These are phyloP conservation scores for Tachuris rubrigastra DNA, from an alignment of 2,113 vertebrate species.

Conservation along the genomic window DNA sequence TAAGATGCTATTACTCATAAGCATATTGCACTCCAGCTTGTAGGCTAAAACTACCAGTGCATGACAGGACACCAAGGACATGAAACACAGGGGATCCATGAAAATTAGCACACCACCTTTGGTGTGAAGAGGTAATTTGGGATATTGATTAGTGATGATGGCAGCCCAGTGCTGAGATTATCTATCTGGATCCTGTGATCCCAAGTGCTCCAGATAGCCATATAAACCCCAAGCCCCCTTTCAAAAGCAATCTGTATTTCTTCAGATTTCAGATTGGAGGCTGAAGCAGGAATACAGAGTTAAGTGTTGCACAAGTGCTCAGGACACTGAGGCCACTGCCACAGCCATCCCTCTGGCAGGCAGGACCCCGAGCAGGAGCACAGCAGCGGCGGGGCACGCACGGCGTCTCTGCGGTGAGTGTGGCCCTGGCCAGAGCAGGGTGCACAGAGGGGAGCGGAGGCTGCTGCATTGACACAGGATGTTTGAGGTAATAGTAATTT, in stretches of 20 bases:
- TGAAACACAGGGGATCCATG: constrained; percentile 34
- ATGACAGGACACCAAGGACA: constrained; percentile 67
- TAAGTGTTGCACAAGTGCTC: neutral
- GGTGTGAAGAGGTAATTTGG: neutral
- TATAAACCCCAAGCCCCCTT: neutral
- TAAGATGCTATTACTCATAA: constrained; percentile 73
- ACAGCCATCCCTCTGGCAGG: neutral
- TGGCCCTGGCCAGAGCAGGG: neutral
- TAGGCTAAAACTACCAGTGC: constrained; percentile 55
- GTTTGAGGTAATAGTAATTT: neutral
- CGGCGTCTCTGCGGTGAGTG: neutral
- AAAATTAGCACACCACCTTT: constrained; percentile 25
- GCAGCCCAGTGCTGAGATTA: neutral
- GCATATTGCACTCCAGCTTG: constrained; percentile 64
- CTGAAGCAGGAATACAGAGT: neutral
- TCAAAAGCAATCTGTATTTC: neutral
- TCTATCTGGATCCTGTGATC: neutral
- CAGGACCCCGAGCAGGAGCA: neutral
- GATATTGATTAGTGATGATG: neutral
- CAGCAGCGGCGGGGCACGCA: fast-evolving
- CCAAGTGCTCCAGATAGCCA: neutral
- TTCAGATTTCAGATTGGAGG: neutral
- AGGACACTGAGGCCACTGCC: neutral
- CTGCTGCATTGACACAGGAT: neutral
- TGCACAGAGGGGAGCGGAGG: neutral